phyloP scores from a whole-genome alignment of 2,797 vertebrate genomes.

The Phylloscopus collybita region DNA sequence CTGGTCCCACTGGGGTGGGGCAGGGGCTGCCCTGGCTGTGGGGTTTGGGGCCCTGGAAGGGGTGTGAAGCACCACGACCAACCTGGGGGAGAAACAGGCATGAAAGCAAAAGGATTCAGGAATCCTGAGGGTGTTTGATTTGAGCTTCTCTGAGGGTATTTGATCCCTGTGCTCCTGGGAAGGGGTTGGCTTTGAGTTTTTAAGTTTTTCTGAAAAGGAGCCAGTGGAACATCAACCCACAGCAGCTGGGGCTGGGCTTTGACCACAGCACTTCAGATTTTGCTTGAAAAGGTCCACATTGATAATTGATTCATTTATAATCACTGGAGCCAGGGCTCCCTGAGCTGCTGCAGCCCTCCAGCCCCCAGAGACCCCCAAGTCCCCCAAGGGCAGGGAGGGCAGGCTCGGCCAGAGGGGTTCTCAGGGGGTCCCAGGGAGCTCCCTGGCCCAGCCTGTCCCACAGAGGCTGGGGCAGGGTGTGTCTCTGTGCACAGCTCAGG shows the following conservation, averaged over 20 bases:
- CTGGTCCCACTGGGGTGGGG: neutral
- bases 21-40: neutral
- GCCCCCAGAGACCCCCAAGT: neutral
- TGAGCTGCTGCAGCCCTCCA: neutral
- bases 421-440: fast-evolving
- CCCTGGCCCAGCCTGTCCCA: fast-evolving
- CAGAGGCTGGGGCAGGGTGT: fast-evolving
- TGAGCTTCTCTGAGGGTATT: neutral
- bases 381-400: fast-evolving
- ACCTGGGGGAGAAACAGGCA: fast-evolving
- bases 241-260: neutral
- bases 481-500: neutral
- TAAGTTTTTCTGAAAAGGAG: neutral
- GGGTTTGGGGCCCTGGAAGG: neutral
- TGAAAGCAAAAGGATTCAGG: neutral
- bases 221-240: neutral
- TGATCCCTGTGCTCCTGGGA: neutral
- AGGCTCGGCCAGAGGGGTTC: neutral
- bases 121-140: neutral
- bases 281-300: neutral
- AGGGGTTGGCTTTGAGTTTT: fast-evolving
- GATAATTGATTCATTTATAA: neutral
- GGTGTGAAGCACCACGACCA: neutral
- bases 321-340: neutral
- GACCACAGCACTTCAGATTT: neutral